Evolutionary conservation across 1,140 invertebrate species (phyloP), one percentile per base, ranked within the genome.

Genomic region (Hyles euphorbiae): DNA sequence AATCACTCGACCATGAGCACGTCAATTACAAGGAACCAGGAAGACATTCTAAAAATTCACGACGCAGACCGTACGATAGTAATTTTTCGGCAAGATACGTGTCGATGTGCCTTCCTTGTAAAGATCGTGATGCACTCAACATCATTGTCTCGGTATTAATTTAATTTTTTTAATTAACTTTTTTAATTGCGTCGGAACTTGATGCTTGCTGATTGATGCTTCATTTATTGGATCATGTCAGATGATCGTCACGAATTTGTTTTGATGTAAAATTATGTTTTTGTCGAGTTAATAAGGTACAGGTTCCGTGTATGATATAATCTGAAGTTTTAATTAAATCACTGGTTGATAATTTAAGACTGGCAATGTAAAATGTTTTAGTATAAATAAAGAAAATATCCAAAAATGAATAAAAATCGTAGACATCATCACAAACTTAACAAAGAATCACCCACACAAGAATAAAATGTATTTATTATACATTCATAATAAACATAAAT

Each of bases 41-140:
- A 84, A 84, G 75, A 56, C 47, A 46, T 65, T 70, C 73, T 83
- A 68, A 81, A 83, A 85, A 87, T 87, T 83, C 83, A 82, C 70
- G 67, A 59, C 82, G 75, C 79, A 74, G 72, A 78, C 67, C 74
- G 65, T 60, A 61, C 68, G 74, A 71, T 68, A 62, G 76, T 74
- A 77, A 81, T 84, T 84, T 56, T 84, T 84, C 79, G 83, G 81
- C 68, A 56, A 60, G 61, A 58, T 70, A 83, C 82, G 81, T 87
- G 83, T 69, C 46, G 65, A 65, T 70, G 63, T 65, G 63, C 74
- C 81, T 87, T 87, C 83, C 81, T 81, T 56, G 70, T 80, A 66
- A 78, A 55, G 78, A 12, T 58, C 48, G 64, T 6, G 60, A 48
- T 56, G 68, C 60, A 84, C 62, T 57, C 44, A 60, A 57, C 45